Conservation (phyloP, 30 jellyfish, hydroid and myxozoan species). For the Haliclystus octoradiatus region DNA sequence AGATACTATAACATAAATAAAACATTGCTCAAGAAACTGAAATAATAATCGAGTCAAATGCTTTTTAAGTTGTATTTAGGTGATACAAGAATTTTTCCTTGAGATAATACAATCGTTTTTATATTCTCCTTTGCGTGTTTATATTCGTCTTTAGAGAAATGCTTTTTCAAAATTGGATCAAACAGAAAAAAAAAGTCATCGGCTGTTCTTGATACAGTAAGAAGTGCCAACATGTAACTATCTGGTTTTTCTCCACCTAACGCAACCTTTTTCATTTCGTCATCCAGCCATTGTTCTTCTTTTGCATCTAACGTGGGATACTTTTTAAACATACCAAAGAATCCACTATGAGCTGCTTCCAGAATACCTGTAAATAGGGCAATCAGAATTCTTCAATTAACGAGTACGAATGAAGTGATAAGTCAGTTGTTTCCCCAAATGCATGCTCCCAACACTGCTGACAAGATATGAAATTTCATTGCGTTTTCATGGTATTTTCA, state of each 20-base stretch:
- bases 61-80: conserved; percentile 67
- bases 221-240: conserved; percentile 65
- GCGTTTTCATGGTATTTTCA: too few species aligned
- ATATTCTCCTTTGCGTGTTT: conserved; percentile 69
- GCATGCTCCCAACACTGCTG: too few species aligned
- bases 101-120: conserved; percentile 68
- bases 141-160: conserved; percentile 61
- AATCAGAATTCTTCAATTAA: too few species aligned
- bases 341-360: conserved; percentile 55
- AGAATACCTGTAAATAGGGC: too few species aligned
- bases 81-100: conserved; percentile 57
- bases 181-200: conserved; percentile 57
- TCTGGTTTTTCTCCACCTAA: conserved; percentile 75
- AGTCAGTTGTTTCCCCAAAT: too few species aligned
- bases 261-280: conserved; percentile 63
- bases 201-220: conserved; percentile 65
- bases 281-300: conserved; percentile 47
- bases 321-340: conserved; percentile 48
- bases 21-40: too few species aligned
- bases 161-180: conserved; percentile 55
- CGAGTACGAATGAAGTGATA: too few species aligned
- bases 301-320: conserved; percentile 51
- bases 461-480: too few species aligned
- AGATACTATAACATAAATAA: too few species aligned
- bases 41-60: conserved; percentile 33